These are phyloP conservation scores for Pristionchus japonicus DNA, from an alignment of 2,888 invertebrate species.

Conservation along the genomic window DNA sequence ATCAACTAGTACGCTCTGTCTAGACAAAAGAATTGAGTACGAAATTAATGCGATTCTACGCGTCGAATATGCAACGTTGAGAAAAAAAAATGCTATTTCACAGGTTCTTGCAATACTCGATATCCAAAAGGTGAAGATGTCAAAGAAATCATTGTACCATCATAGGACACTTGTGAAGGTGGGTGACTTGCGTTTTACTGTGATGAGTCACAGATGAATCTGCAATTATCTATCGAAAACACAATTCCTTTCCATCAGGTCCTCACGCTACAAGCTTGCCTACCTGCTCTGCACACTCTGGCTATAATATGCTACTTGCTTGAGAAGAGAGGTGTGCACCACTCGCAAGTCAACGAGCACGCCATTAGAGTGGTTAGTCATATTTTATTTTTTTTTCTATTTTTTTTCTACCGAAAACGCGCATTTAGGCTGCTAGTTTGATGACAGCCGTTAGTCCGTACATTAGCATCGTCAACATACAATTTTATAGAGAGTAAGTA, in stretches of 20 bases:
- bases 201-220: background rate
- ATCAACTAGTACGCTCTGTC: too few species aligned
- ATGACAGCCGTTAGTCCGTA: background rate
- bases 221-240: background rate
- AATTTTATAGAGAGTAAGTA: background rate
- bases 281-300: background rate
- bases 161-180: background rate
- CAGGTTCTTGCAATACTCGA: background rate
- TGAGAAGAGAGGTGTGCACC: background rate
- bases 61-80: too few species aligned
- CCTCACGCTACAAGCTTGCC: background rate
- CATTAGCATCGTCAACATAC: background rate
- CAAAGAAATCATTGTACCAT: background rate
- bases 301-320: background rate
- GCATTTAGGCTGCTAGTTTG: background rate
- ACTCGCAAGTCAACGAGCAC: background rate
- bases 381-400: background rate
- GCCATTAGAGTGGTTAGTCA: background rate
- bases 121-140: background rate
- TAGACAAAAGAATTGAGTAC: too few species aligned
- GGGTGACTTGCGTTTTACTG: background rate
- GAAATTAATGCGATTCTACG: too few species aligned
- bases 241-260: too few species aligned
- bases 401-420: too few species aligned
- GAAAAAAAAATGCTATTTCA: too few species aligned